Conservation (phyloP, 2,888 invertebrate species). For the Synergus itoensis region DNA sequence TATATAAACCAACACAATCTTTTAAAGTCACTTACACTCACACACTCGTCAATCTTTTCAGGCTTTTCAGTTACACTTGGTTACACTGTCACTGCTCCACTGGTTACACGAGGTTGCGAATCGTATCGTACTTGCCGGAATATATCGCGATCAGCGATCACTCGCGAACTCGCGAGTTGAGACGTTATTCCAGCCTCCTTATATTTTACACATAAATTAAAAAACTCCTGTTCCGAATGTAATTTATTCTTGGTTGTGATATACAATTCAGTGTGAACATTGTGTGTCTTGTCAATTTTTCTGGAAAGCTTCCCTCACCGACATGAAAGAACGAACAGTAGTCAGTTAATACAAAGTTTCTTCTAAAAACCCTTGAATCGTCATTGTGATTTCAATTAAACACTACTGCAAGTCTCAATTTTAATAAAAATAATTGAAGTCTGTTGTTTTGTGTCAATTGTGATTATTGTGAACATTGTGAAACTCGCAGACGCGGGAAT, state of each 20-base stretch:
- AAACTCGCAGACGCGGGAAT: slow-evolving; percentile 30
- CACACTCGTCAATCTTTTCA: background rate
- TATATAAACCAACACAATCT: background rate
- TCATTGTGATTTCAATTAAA: slow-evolving; percentile 32
- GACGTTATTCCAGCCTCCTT: background rate
- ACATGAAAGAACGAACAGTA: slow-evolving; percentile 32
- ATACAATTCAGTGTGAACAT: background rate
- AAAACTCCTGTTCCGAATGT: background rate
- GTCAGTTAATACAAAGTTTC: background rate
- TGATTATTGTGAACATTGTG: slow-evolving; percentile 23
- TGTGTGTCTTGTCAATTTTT: background rate
- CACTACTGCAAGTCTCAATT: background rate
- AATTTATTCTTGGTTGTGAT: slow-evolving; percentile 18
- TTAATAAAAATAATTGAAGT: slow-evolving; percentile 23
- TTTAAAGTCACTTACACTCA: background rate
- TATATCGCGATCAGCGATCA: slow-evolving; percentile 8
- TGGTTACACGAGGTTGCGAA: slow-evolving; percentile 3
- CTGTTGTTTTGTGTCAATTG: slow-evolving; percentile 27
- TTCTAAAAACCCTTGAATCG: slow-evolving; percentile 25
- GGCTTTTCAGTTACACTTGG: background rate
- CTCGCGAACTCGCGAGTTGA: slow-evolving; percentile 20
- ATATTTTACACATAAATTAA: slow-evolving; percentile 20
- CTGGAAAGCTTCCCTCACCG: background rate
- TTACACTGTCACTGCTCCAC: too few relatives aligned
- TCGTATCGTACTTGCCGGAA: slow-evolving; percentile 20